phyloP scores from a whole-genome alignment of 2,888 invertebrate genomes.

The Atethmia centrago region DNA sequence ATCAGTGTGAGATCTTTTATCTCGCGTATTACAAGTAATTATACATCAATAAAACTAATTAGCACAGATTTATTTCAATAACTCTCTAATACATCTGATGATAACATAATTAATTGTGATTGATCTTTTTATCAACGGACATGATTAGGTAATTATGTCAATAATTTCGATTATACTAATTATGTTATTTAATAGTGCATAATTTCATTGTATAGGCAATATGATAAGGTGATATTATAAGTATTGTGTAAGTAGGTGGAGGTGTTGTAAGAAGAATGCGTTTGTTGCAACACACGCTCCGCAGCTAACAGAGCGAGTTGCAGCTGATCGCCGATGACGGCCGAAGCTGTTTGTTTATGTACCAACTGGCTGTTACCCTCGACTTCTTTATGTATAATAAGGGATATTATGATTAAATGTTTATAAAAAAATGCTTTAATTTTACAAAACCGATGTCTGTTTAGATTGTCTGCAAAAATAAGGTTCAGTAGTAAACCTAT shows the following conservation, averaged over 20 bases:
- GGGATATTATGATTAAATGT: background rate
- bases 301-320: conserved; percentile 54
- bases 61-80: conserved; percentile 30
- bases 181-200: conserved; percentile 20
- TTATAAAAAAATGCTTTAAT: background rate
- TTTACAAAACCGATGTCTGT: background rate
- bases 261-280: conserved; percentile 75
- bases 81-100: conserved; percentile 11
- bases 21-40: conserved; percentile 38
- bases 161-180: background rate
- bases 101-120: conserved; percentile 24
- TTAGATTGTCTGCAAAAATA: background rate
- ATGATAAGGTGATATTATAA: conserved; percentile 49
- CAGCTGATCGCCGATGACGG: conserved; percentile 56
- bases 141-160: background rate
- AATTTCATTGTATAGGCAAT: conserved; percentile 40
- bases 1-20: conserved; percentile 44
- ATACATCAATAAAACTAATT: conserved; percentile 33
- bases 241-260: conserved; percentile 58
- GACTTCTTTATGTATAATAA: conserved; percentile 2
- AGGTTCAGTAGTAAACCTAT: background rate
- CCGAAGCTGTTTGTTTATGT: conserved; percentile 53
- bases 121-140: conserved; percentile 28
- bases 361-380: conserved; percentile 34
- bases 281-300: conserved; percentile 70